A percentile compares a stretch with the other conserved stretches of the same genome.
phyloP scores from a whole-genome alignment of 2,888 invertebrate species.

The Calephelis perditalis region DNA sequence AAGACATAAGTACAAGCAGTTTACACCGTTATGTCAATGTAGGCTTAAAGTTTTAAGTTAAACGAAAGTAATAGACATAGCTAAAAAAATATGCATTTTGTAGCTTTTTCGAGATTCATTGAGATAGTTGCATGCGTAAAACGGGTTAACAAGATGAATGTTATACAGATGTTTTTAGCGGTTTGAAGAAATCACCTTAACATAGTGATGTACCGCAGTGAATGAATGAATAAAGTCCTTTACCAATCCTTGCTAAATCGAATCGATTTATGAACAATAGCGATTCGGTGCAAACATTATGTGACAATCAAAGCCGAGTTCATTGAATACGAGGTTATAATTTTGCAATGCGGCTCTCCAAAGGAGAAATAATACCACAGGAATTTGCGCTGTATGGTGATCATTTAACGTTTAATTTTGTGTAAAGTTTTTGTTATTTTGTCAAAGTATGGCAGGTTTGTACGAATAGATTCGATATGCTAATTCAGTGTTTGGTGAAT shows the following conservation, averaged over 20 bases:
- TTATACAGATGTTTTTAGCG: no score
- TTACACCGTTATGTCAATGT: no score
- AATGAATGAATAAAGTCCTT: constrained; percentile 11
- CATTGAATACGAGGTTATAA: constrained; percentile 39
- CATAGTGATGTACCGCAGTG: neutral
- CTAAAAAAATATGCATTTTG: no score
- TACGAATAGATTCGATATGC: constrained; percentile 37
- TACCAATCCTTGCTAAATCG: constrained; percentile 13
- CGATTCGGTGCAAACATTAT: constrained; percentile 31
- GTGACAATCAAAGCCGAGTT: constrained; percentile 30
- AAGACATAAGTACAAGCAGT: no score
- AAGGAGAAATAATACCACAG: constrained; percentile 9
- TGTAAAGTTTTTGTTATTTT: constrained; percentile 7
- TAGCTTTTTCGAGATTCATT: no score
- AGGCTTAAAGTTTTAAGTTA: no score
- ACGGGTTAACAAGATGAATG: no score
- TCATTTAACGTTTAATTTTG: constrained; percentile 13
- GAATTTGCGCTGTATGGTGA: constrained; percentile 13
- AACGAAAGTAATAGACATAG: no score
- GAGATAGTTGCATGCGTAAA: no score
- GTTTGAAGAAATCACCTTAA: no score
- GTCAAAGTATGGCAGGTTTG: constrained; percentile 17
- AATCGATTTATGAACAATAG: constrained; percentile 30
- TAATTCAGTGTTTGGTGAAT: constrained; percentile 51
- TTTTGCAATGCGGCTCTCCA: constrained; percentile 34